Evolutionary conservation across 2,797 vertebrate species (phyloP).

Genomic region (Macropus fuliginosus): DNA sequence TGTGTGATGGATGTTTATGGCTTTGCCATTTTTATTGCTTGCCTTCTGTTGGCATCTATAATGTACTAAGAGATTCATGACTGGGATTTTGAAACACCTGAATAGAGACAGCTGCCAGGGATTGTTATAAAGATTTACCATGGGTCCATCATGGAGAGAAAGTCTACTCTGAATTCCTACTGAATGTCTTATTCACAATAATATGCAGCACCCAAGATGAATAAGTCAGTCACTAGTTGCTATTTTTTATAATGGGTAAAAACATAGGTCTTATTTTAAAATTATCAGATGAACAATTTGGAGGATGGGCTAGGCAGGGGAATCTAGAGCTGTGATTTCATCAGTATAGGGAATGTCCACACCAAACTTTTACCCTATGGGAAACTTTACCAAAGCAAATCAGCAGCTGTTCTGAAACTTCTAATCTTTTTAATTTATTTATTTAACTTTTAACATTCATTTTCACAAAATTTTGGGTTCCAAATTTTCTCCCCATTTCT

Average conservation of each 20-base stretch:
- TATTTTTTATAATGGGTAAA: constrained; percentile 22
- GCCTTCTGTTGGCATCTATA: constrained; percentile 13
- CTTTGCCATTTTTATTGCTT: constrained; percentile 6
- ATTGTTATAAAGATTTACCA: constrained; percentile 17
- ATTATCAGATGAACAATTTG: neutral
- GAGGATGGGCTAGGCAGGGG: neutral
- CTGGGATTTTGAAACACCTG: constrained; percentile 8
- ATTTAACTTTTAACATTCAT: too few species aligned
- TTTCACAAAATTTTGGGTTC: too few species aligned
- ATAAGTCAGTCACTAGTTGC: constrained; percentile 27
- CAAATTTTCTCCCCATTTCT: too few species aligned
- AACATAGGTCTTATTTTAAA: neutral
- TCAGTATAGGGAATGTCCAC: neutral
- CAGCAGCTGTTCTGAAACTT: neutral
- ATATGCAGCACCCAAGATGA: neutral
- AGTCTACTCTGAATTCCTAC: constrained; percentile 32
- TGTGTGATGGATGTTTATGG: constrained; percentile 5
- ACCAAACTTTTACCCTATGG: neutral
- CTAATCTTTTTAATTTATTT: neutral
- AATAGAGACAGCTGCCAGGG: constrained; percentile 1
- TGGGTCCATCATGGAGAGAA: neutral
- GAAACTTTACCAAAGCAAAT: neutral
- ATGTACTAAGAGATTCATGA: neutral
- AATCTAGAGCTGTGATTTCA: neutral
- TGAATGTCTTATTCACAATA: neutral